Evolutionary conservation across 2,888 invertebrate species (phyloP), one percentile per base, ranked within the genome.

Genomic region (Lottia scabra): DNA sequence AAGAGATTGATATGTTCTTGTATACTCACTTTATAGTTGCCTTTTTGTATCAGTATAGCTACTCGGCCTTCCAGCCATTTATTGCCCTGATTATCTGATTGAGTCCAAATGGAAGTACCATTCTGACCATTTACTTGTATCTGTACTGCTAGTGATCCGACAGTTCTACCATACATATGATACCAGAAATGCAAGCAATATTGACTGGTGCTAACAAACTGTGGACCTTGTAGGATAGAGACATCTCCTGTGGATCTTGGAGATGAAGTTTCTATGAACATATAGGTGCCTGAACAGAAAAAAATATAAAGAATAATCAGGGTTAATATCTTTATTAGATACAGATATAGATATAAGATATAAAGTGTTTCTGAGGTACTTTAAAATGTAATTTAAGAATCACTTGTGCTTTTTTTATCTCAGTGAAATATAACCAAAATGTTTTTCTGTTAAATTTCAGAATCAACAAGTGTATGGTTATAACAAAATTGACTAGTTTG

Each of bases 251-350:
- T 90, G 8, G 90, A 80, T 15, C 92, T 90, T 0, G 90, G 89
- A 0, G 92, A 91, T 0, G 94, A 93, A 26, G 94, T 93, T 85
- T 96, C 96, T 76, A 95, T 93, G 82, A 94, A 94, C 92, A 96
- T 93, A 87, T 95, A 96, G 85, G 78, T 76, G 15, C 86, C 86
- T 83, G 68, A 23, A 75, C 65, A n/a, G n/a, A 19, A 65, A 65
- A 62, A 16, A 30, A 5, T n/a, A n/a, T n/a, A n/a, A n/a, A n/a
- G n/a, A n/a, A n/a, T n/a, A n/a, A n/a, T n/a, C n/a, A n/a, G n/a
- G n/a, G n/a, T n/a, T n/a, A n/a, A n/a, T n/a, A n/a, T n/a, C n/a
- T n/a, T n/a, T n/a, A n/a, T n/a, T n/a, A n/a, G n/a, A n/a, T n/a
- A n/a, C n/a, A n/a, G n/a, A n/a, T n/a, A n/a, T n/a, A n/a, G 30